Conservation (phyloP, 2,888 invertebrate genomes). For the Dendrolimus pini region DNA sequence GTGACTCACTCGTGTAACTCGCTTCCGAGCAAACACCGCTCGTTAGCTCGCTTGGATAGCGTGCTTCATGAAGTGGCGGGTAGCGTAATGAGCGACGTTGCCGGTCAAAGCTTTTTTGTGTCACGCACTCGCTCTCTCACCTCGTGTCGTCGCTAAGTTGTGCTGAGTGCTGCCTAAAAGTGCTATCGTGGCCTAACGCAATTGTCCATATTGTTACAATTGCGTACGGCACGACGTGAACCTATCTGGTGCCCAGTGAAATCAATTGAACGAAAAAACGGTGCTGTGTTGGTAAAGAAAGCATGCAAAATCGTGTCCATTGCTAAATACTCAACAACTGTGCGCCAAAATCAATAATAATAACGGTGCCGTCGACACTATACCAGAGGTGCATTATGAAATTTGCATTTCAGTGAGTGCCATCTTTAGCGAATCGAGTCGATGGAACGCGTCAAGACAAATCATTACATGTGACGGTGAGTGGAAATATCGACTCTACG, state of each 20-base stretch:
- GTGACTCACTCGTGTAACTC: slow-evolving; percentile 5
- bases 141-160: slow-evolving; percentile 69
- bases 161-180: slow-evolving; percentile 73
- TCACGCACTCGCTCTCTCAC: slow-evolving; percentile 74
- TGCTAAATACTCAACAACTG: slow-evolving; percentile 76
- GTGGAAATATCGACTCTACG: slow-evolving; percentile 64
- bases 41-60: slow-evolving; percentile 6
- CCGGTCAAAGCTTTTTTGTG: slow-evolving; percentile 30
- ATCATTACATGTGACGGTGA: slow-evolving; percentile 86
- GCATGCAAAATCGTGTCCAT: slow-evolving; percentile 77
- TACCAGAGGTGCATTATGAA: slow-evolving; percentile 70
- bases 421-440: slow-evolving; percentile 58
- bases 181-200: slow-evolving; percentile 53
- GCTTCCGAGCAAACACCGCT: slow-evolving; percentile 2
- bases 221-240: slow-evolving; percentile 47
- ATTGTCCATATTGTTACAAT: slow-evolving; percentile 17
- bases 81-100: slow-evolving; percentile 9
- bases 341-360: slow-evolving; percentile 75
- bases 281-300: slow-evolving; percentile 73
- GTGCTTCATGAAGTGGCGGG: background rate
- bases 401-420: slow-evolving; percentile 78
- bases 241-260: slow-evolving; percentile 74
- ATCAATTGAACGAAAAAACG: slow-evolving; percentile 67
- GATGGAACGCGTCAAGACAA: slow-evolving; percentile 48
- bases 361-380: slow-evolving; percentile 75